These are phyloP conservation scores for Sceloporus undulatus DNA, from an alignment of 2,113 vertebrate genomes.

Conservation along the genomic window DNA sequence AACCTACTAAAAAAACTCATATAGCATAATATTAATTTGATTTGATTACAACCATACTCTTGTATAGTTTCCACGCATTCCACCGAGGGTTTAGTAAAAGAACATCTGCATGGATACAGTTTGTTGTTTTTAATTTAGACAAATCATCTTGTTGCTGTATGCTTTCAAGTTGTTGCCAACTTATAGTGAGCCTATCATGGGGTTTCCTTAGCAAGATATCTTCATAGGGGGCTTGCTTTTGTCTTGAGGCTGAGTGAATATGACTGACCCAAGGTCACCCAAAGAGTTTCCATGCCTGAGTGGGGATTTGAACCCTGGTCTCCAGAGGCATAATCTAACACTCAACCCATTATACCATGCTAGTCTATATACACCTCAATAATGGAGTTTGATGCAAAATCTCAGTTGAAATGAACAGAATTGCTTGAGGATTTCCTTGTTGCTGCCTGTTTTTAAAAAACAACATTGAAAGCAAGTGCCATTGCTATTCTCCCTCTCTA, in stretches of 20 bases:
- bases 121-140: too few relatives aligned
- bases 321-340: not conserved
- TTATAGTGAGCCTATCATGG: too few relatives aligned
- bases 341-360: not conserved
- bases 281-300: too few relatives aligned
- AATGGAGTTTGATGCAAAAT: not conserved
- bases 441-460: conserved; percentile 18
- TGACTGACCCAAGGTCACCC: too few relatives aligned
- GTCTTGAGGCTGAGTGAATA: too few relatives aligned
- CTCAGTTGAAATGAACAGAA: conserved; percentile 15
- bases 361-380: not conserved
- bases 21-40: conserved; percentile 45
- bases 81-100: not conserved
- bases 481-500: conserved; percentile 40
- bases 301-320: too few relatives aligned
- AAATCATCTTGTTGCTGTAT: too few relatives aligned
- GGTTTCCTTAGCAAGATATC: too few relatives aligned
- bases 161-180: too few relatives aligned
- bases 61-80: not conserved
- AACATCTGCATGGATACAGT: too few relatives aligned
- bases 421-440: not conserved
- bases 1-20: not conserved
- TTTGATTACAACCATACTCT: conserved; percentile 39
- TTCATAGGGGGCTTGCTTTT: too few relatives aligned
- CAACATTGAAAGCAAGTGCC: conserved; percentile 32